A percentile compares a stretch with the other conserved stretches of the same genome.
phyloP scores from a whole-genome alignment of 2,888 invertebrate species.

The Leptinotarsa juncta region DNA sequence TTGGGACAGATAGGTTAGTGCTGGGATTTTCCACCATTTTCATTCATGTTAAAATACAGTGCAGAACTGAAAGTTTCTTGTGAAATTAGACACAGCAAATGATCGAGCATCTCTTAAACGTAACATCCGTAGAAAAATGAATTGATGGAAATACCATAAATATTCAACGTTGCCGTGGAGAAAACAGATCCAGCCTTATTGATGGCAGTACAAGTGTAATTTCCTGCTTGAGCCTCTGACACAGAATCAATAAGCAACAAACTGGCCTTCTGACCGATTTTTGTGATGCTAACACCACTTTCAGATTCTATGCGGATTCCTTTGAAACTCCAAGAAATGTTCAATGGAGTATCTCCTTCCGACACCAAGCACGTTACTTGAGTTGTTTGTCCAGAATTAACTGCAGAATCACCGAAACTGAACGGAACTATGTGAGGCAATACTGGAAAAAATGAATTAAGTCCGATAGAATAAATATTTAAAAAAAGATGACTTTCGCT shows the following conservation, averaged over 20 bases:
- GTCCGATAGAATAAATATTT: not conserved
- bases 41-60: slow-evolving; percentile 41
- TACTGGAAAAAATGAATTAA: slow-evolving; percentile 73
- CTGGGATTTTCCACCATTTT: slow-evolving; percentile 54
- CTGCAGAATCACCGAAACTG: slow-evolving; percentile 80
- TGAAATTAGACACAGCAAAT: slow-evolving; percentile 38
- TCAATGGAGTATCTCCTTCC: slow-evolving; percentile 71
- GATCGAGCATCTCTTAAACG: slow-evolving; percentile 30
- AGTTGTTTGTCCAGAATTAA: slow-evolving; percentile 83
- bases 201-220: slow-evolving; percentile 64
- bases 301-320: slow-evolving; percentile 60
- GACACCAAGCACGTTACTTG: slow-evolving; percentile 78
- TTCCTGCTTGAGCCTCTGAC: slow-evolving; percentile 62
- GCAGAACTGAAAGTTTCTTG: slow-evolving; percentile 27
- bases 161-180: slow-evolving; percentile 61
- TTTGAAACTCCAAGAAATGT: slow-evolving; percentile 70
- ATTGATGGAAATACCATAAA: slow-evolving; percentile 58
- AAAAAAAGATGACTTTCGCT: too few relatives aligned
- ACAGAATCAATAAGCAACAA: slow-evolving; percentile 63
- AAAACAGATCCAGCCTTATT: slow-evolving; percentile 63
- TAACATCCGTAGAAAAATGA: slow-evolving; percentile 31
- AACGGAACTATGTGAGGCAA: slow-evolving; percentile 85
- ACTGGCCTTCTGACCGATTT: slow-evolving; percentile 66
- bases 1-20: slow-evolving; percentile 43
- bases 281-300: slow-evolving; percentile 60